Evolutionary conservation across 2,888 invertebrate genomes (phyloP).

Genomic region (Nysson spinosus): DNA sequence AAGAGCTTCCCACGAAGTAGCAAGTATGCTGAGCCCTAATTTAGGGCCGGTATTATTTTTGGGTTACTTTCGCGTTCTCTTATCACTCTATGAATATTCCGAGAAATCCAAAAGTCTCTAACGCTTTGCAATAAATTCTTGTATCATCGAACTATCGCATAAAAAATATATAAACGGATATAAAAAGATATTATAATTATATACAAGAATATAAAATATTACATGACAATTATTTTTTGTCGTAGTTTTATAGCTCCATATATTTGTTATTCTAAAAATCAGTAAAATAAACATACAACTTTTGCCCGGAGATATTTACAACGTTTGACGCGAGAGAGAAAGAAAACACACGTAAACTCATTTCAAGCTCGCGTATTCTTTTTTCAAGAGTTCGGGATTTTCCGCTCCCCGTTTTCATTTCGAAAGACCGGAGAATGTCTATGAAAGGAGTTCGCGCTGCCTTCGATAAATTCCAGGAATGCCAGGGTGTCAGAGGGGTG

Average conservation of each 20-base stretch:
- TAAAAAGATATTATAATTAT: too few relatives aligned
- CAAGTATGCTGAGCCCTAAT: constrained; percentile 7
- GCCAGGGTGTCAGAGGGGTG: neutral
- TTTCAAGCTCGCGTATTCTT: constrained; percentile 16
- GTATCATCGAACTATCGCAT: too few relatives aligned
- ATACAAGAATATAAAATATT: too few relatives aligned
- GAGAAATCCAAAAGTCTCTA: too few relatives aligned
- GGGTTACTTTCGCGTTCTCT: too few relatives aligned
- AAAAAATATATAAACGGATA: too few relatives aligned
- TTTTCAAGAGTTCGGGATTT: neutral
- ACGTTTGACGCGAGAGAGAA: too few relatives aligned
- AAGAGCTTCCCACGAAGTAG: constrained; percentile 2
- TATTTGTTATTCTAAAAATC: neutral
- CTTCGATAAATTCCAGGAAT: constrained; percentile 16
- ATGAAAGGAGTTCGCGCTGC: constrained; percentile 17
- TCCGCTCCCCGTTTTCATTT: constrained; percentile 25
- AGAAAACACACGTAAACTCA: constrained; percentile 29
- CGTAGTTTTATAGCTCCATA: too few relatives aligned
- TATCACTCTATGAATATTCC: too few relatives aligned
- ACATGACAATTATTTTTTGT: too few relatives aligned
- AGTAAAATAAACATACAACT: neutral
- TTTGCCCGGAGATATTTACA: too few relatives aligned
- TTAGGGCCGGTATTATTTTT: constrained; percentile 1
- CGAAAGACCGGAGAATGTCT: neutral
- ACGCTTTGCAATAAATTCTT: too few relatives aligned